Conservation (phyloP, 2,113 vertebrate species). For the Phylloscopus trochilus region DNA sequence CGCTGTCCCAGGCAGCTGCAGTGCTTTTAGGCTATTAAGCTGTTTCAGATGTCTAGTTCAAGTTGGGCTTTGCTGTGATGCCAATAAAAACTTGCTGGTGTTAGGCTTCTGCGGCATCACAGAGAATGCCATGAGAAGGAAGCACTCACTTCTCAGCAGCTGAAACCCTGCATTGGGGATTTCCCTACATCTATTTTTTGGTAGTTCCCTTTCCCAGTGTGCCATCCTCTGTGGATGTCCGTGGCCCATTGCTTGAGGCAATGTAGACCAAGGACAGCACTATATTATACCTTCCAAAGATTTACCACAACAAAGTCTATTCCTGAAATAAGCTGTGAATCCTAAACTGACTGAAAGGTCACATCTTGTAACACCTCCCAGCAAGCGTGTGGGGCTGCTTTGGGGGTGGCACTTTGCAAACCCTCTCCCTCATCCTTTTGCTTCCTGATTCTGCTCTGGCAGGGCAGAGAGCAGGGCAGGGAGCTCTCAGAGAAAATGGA, state of each 20-base stretch:
- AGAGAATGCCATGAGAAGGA: background rate
- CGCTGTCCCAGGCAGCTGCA: background rate
- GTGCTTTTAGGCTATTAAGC: background rate
- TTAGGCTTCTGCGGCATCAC: background rate
- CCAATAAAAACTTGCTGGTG: slow-evolving; percentile 1
- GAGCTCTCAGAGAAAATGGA: background rate
- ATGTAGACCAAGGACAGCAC: background rate
- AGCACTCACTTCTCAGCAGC: background rate
- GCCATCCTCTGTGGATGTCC: background rate
- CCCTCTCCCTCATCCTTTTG: background rate
- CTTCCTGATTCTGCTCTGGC: background rate
- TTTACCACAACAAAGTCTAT: background rate
- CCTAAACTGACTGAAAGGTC: background rate
- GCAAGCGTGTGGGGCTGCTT: fast-evolving
- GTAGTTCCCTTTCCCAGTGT: background rate
- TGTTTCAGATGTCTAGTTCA: background rate
- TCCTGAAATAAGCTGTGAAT: background rate
- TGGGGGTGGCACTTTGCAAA: background rate
- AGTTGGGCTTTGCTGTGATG: background rate
- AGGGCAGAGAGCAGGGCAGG: background rate
- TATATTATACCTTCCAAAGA: background rate
- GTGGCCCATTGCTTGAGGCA: background rate
- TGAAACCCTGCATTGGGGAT: background rate
- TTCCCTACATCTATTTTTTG: background rate
- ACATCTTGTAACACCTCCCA: background rate